Percentiles rank a stretch among this genome's conserved stretches.
phyloP scores from a whole-genome alignment of 92 coral and sea anemone species.

The Galaxea fascicularis region DNA sequence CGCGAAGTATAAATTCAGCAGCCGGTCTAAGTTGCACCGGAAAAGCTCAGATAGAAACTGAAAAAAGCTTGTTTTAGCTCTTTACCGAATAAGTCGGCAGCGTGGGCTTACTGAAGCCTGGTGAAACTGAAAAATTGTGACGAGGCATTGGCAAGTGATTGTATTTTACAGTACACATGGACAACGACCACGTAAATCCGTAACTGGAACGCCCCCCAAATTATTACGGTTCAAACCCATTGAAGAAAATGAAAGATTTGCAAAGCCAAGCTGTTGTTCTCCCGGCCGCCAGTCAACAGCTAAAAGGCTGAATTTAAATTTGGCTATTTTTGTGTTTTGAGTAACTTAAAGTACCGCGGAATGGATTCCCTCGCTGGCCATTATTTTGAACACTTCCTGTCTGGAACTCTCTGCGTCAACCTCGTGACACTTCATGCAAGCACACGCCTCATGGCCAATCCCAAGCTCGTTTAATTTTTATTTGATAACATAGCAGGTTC shows the following conservation, averaged over 20 bases:
- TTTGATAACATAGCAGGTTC: too few species aligned
- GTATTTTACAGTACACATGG: too few species aligned
- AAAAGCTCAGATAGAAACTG: slow-evolving; percentile 31
- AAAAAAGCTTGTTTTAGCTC: slow-evolving; percentile 24
- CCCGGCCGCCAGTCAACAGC: not conserved
- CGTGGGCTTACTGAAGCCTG: slow-evolving; percentile 40
- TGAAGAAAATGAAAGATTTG: slow-evolving; percentile 4
- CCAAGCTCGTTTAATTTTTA: not conserved
- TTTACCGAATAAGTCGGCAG: slow-evolving; percentile 14
- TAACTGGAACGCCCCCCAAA: not conserved
- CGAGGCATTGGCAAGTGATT: not conserved
- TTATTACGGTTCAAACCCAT: not conserved
- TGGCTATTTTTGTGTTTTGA: slow-evolving; percentile 31
- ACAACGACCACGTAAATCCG: not conserved
- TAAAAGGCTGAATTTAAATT: not conserved
- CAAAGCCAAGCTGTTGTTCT: not conserved
- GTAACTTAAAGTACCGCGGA: slow-evolving; percentile 5
- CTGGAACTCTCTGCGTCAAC: not conserved
- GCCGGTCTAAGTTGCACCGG: not conserved
- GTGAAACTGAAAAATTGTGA: slow-evolving; percentile 43
- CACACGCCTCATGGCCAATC: not conserved
- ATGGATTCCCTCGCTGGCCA: not conserved
- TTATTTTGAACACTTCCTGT: slow-evolving; percentile 13
- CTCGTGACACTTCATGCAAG: not conserved
- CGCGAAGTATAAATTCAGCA: too few species aligned